These are phyloP conservation scores for Orthosia cruda DNA, from an alignment of 2,888 invertebrate species.

Conservation along the genomic window DNA sequence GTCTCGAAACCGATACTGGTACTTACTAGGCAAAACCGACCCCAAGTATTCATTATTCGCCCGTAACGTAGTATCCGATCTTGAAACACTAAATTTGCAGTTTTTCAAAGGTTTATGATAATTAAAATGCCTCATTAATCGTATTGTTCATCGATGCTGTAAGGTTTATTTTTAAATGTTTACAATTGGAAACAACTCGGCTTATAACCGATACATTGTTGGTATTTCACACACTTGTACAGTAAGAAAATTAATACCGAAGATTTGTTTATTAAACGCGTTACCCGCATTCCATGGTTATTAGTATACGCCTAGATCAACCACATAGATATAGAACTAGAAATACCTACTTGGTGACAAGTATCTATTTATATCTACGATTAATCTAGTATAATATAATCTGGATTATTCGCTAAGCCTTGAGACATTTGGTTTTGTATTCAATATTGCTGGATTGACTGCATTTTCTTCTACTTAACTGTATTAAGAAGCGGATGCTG, in stretches of 20 bases:
- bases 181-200: constrained; percentile 16
- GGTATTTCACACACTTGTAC: neutral
- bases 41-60: constrained; percentile 10
- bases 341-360: constrained; percentile 25
- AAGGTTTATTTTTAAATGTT: constrained; percentile 40
- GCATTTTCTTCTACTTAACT: constrained; percentile 21
- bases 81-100: constrained; percentile 37
- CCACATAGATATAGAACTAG: constrained; percentile 40
- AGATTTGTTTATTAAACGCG: constrained; percentile 27
- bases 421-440: constrained; percentile 10
- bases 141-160: constrained; percentile 6
- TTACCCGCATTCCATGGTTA: constrained; percentile 41
- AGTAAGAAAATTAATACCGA: constrained; percentile 35
- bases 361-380: constrained; percentile 27
- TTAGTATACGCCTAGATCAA: constrained; percentile 41
- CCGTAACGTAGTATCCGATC: constrained; percentile 8
- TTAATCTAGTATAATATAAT: constrained; percentile 41
- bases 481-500: constrained; percentile 22
- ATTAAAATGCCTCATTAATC: constrained; percentile 11
- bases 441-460: constrained; percentile 14
- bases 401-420: constrained; percentile 31
- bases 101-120: constrained; percentile 42
- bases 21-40: neutral
- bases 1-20: constrained; percentile 3
- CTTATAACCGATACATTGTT: neutral